Percentiles rank a stretch among this genome's conserved stretches.
phyloP scores from a whole-genome alignment of 2,113 vertebrate genomes.

The Eulacestoma nigropectus region DNA sequence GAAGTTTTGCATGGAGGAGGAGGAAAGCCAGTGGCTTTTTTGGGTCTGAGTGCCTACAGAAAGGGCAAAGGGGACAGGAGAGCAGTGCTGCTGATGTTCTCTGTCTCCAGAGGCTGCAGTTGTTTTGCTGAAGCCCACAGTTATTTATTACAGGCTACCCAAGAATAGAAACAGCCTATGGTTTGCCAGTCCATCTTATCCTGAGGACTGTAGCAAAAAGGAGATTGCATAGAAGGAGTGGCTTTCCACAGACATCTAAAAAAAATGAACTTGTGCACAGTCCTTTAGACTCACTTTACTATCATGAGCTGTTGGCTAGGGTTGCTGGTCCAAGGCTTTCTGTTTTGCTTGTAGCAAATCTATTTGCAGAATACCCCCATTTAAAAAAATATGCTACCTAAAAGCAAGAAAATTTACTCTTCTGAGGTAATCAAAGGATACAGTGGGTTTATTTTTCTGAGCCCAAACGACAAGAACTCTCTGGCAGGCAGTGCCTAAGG shows the following conservation, averaged over 20 bases:
- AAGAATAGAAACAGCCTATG: background rate
- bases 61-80: background rate
- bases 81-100: background rate
- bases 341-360: background rate
- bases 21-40: background rate
- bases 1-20: background rate
- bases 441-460: background rate
- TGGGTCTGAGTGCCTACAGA: background rate
- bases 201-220: background rate
- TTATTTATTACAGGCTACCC: background rate
- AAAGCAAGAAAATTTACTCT: background rate
- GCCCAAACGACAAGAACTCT: background rate
- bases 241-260: background rate
- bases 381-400: background rate
- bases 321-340: background rate
- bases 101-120: background rate
- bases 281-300: background rate
- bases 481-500: background rate
- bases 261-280: background rate
- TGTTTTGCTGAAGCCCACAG: background rate
- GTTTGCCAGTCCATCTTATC: background rate
- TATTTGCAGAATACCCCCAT: background rate
- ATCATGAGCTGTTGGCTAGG: background rate
- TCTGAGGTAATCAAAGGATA: background rate
- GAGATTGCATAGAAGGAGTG: background rate